Conservation (phyloP, 2,113 vertebrate genomes). For the Dasypus novemcinctus region DNA sequence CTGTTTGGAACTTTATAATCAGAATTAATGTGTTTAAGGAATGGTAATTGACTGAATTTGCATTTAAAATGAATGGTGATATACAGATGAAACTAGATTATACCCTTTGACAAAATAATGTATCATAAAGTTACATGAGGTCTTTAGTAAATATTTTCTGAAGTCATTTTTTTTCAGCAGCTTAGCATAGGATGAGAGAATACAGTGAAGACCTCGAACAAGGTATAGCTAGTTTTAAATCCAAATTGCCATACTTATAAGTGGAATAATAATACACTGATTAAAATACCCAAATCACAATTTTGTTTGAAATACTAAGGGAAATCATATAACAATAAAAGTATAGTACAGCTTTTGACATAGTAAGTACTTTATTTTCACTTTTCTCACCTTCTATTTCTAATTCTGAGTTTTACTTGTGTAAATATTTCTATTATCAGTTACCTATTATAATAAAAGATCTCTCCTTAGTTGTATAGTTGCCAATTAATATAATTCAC, state of each 20-base stretch:
- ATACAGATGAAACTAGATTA: background rate
- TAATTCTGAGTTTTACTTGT: background rate
- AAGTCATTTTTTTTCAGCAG: background rate
- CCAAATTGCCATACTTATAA: fast-evolving
- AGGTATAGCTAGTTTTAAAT: background rate
- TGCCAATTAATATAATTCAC: background rate
- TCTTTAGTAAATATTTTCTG: background rate
- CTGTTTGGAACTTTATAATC: slow-evolving; percentile 48
- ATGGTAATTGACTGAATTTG: background rate
- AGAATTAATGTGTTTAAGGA: slow-evolving; percentile 41
- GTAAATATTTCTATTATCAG: background rate
- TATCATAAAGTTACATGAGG: slow-evolving; percentile 35
- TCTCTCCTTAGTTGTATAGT: background rate
- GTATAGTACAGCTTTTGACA: background rate
- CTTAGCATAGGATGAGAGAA: background rate
- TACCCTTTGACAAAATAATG: background rate
- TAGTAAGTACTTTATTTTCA: background rate
- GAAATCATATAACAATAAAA: background rate
- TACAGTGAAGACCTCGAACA: background rate
- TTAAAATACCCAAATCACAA: background rate
- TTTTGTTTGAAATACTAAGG: background rate
- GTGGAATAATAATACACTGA: background rate
- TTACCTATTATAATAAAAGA: background rate
- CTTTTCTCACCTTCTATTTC: background rate
- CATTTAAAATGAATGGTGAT: slow-evolving; percentile 36